Conservation (phyloP, 2,888 invertebrate genomes). For the Ectemnius continuus region DNA sequence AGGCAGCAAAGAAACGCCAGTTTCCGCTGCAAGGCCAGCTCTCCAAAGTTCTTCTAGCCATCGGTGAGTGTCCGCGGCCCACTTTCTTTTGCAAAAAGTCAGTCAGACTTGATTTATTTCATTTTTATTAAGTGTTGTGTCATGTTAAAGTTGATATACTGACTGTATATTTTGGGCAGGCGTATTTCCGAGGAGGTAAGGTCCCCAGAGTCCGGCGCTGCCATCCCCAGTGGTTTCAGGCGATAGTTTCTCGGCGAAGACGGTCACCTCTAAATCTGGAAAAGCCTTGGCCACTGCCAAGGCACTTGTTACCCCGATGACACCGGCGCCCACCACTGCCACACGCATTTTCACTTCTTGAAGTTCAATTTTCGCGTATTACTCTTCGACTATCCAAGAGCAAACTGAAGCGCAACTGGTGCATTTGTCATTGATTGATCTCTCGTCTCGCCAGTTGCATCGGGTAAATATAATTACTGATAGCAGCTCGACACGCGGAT, state of each 20-base stretch:
- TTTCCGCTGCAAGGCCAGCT: conserved; percentile 75
- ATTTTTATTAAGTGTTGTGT: background rate
- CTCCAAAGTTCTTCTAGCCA: conserved; percentile 80
- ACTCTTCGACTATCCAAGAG: too few relatives aligned
- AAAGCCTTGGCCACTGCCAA: conserved; percentile 83
- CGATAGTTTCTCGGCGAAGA: conserved; percentile 84
- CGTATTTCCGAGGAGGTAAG: conserved; percentile 83
- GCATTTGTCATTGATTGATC: background rate
- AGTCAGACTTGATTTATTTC: too few relatives aligned
- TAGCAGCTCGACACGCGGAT: background rate
- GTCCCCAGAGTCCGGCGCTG: conserved; percentile 88
- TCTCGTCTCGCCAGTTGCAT: background rate
- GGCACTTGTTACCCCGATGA: conserved; percentile 86
- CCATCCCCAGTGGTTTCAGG: conserved; percentile 89
- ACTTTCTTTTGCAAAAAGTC: conserved; percentile 54
- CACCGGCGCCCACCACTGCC: conserved; percentile 87
- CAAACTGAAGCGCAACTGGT: too few relatives aligned
- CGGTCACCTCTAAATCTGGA: conserved; percentile 80
- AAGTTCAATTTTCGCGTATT: too few relatives aligned
- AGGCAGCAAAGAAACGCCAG: conserved; percentile 79
- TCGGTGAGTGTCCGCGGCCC: conserved; percentile 71
- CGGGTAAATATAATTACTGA: background rate
- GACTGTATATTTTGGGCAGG: conserved; percentile 80
- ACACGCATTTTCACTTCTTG: conserved; percentile 75
- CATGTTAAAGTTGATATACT: conserved; percentile 43